A percentile compares a stretch with the other conserved stretches of the same genome.
These are phyloP conservation scores for Aurelia coerulea DNA, from an alignment of 30 jellyfish, hydroid and myxozoan genomes.

Conservation along the genomic window DNA sequence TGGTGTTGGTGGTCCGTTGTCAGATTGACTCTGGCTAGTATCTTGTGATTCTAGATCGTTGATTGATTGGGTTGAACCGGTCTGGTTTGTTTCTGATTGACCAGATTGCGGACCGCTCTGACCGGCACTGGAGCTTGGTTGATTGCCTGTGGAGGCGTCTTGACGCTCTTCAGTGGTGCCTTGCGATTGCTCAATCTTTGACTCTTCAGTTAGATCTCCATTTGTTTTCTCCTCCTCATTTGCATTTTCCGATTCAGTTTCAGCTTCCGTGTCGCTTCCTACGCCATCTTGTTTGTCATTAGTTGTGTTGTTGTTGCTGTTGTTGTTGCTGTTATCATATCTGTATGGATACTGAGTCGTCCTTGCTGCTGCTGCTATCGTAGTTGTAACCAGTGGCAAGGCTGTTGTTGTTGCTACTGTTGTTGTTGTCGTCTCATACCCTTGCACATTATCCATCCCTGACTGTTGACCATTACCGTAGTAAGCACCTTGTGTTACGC, in stretches of 20 bases:
- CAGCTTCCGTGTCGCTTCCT: not conserved
- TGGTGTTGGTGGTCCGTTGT: conserved; percentile 14
- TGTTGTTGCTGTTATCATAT: not conserved
- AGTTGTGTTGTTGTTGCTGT: not conserved
- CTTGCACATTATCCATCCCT: too few relatives aligned
- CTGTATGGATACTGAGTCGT: conserved; percentile 1
- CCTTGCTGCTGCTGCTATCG: conserved; percentile 16
- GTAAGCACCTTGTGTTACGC: too few relatives aligned
- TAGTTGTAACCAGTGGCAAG: not conserved
- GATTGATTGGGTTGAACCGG: conserved; percentile 18
- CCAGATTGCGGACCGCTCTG: not conserved
- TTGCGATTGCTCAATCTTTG: conserved; percentile 16
- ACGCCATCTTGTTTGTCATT: not conserved
- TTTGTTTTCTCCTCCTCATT: not conserved
- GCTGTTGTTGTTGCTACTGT: conserved; percentile 24
- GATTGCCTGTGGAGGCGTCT: not conserved
- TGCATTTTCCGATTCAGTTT: not conserved
- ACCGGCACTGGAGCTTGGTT: not conserved
- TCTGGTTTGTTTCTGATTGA: conserved; percentile 14
- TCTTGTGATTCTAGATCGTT: not conserved
- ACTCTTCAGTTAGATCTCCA: not conserved
- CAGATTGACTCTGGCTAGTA: not conserved
- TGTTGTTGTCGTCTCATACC: not conserved
- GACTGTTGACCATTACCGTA: too few relatives aligned
- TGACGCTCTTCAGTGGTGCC: not conserved